Percentiles rank a stretch among this genome's conserved stretches.
phyloP scores from a whole-genome alignment of 2,113 vertebrate species.

The Vidua macroura region DNA sequence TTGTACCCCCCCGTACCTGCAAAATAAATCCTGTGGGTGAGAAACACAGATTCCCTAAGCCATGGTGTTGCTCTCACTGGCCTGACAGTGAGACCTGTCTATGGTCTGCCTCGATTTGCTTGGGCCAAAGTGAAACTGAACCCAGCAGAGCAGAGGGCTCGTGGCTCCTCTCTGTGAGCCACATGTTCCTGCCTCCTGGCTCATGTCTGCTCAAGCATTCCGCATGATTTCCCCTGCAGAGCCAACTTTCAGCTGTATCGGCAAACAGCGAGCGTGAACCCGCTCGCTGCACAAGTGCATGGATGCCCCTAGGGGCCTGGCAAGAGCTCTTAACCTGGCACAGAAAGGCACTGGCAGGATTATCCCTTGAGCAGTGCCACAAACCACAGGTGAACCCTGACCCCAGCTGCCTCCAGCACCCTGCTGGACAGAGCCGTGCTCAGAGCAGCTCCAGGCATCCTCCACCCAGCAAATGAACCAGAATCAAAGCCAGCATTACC shows the following conservation, averaged over 20 bases:
- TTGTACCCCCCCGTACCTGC: background rate
- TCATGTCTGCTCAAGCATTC: accelerated
- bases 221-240: accelerated
- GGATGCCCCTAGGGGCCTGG: background rate
- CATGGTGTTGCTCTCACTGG: background rate
- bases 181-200: background rate
- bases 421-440: background rate
- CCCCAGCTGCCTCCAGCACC: background rate
- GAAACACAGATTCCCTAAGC: background rate
- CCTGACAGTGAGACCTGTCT: background rate
- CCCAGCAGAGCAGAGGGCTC: background rate
- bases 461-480: background rate
- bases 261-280: background rate
- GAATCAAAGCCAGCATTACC: background rate
- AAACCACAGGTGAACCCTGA: background rate
- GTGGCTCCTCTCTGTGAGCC: accelerated
- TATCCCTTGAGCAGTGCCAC: background rate
- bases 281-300: accelerated
- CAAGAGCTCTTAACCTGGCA: background rate
- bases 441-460: background rate
- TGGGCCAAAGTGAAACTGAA: background rate
- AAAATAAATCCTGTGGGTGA: background rate
- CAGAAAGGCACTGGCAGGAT: background rate
- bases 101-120: background rate
- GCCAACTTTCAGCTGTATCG: background rate